These are phyloP conservation scores for Hemaris fuciformis DNA, from an alignment of 2,888 invertebrate genomes.

Conservation along the genomic window DNA sequence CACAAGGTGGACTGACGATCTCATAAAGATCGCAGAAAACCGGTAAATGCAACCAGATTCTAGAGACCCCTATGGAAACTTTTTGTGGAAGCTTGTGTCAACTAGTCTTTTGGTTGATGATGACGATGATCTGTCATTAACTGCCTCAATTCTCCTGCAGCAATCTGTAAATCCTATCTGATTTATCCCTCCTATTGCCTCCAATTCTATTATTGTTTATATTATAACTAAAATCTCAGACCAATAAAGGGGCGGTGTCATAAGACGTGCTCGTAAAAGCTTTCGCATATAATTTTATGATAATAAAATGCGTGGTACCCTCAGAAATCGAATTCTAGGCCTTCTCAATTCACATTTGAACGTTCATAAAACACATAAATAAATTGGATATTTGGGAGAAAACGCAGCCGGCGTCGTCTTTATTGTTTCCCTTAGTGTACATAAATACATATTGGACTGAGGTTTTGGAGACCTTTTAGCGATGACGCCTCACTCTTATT, in stretches of 20 bases:
- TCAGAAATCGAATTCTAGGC: conserved; percentile 31
- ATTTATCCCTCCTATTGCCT: not conserved
- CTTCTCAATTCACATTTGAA: conserved; percentile 38
- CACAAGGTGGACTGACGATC: too few relatives aligned
- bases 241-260: not conserved
- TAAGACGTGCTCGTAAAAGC: not conserved
- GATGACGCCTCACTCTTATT: not conserved
- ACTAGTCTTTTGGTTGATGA: too few relatives aligned
- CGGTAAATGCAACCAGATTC: too few relatives aligned
- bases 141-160: too few relatives aligned
- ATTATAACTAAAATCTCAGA: not conserved
- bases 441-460: conserved; percentile 24
- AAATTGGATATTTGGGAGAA: conserved; percentile 45
- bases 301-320: conserved; percentile 32
- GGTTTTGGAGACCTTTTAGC: not conserved
- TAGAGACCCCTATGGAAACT: too few relatives aligned
- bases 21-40: too few relatives aligned
- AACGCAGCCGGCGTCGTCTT: conserved; percentile 39
- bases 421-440: conserved; percentile 46
- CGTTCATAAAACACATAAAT: conserved; percentile 47
- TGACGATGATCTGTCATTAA: too few relatives aligned
- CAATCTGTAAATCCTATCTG: not conserved
- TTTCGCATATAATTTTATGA: conserved; percentile 23
- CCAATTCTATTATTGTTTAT: not conserved
- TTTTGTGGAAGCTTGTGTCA: too few relatives aligned